Percentiles rank a stretch among this genome's conserved stretches.
phyloP scores from a whole-genome alignment of 2,113 vertebrate species.

The Trogon melanurus region DNA sequence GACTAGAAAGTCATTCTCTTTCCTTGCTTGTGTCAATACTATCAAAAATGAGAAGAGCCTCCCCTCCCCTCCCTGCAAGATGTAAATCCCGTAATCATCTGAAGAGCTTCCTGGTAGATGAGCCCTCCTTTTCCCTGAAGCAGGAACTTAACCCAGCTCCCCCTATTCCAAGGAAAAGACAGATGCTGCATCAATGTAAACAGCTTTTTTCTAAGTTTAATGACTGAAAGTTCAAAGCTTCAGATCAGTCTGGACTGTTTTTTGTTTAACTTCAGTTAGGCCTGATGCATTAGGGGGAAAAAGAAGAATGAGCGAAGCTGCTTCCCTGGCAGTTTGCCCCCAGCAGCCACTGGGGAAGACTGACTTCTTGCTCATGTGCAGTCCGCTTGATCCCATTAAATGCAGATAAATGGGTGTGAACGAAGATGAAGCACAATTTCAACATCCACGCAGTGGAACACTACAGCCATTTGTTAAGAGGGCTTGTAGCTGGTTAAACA shows the following conservation, averaged over 20 bases:
- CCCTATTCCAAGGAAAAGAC: not conserved
- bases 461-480: not conserved
- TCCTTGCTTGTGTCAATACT: not conserved
- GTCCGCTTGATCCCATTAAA: not conserved
- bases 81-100: not conserved
- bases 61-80: not conserved
- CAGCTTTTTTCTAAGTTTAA: not conserved
- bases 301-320: not conserved
- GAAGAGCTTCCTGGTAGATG: not conserved
- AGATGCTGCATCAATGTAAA: not conserved
- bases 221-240: not conserved
- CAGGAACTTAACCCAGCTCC: not conserved
- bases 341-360: not conserved
- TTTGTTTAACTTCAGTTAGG: not conserved
- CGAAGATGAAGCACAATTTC: not conserved
- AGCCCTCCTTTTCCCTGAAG: not conserved
- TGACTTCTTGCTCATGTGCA: not conserved
- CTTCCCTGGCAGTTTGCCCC: not conserved
- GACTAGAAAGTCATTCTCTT: not conserved
- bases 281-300: not conserved
- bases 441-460: not conserved
- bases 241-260: not conserved
- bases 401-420: not conserved
- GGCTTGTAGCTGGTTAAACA: not conserved
- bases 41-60: not conserved